phyloP scores from a whole-genome alignment of 2,113 vertebrate species.

The Macquaria australasica region DNA sequence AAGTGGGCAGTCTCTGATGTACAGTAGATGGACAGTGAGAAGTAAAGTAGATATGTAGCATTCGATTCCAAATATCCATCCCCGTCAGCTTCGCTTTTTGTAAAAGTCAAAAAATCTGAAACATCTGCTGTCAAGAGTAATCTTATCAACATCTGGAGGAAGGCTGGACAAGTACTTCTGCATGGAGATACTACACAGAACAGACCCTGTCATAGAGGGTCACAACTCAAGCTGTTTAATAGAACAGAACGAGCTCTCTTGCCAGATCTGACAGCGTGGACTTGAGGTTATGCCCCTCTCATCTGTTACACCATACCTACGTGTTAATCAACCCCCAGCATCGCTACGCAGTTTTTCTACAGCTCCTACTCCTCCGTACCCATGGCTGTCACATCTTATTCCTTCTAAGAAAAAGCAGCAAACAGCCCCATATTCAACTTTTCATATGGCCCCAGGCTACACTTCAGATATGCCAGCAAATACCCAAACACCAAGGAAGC shows the following conservation, averaged over 20 bases:
- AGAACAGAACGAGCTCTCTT: conserved; percentile 16
- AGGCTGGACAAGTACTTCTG: conserved; percentile 6
- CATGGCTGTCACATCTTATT: conserved; percentile 51
- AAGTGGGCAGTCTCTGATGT: neutral
- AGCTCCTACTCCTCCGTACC: neutral
- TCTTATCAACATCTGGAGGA: neutral
- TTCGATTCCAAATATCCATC: neutral
- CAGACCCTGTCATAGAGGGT: neutral
- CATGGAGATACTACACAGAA: neutral
- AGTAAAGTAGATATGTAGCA: neutral
- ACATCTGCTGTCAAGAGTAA: conserved; percentile 1
- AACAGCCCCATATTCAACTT: conserved; percentile 48
- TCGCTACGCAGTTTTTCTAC: neutral
- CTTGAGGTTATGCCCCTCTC: conserved; percentile 28
- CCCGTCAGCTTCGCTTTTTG: neutral
- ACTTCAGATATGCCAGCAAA: conserved; percentile 45
- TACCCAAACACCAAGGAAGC: conserved; percentile 45
- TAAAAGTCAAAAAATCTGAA: neutral
- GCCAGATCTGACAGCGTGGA: conserved; percentile 22
- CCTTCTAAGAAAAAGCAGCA: conserved; percentile 25
- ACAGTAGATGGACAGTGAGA: neutral
- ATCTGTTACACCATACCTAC: conserved; percentile 16
- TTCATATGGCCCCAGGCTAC: conserved; percentile 41
- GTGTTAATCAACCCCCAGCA: conserved; percentile 43
- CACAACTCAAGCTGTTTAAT: conserved; percentile 19